A percentile compares a stretch with the other conserved stretches of the same genome.
Conservation (phyloP, 2,797 vertebrate genomes). For the Spinus olivaceus region DNA sequence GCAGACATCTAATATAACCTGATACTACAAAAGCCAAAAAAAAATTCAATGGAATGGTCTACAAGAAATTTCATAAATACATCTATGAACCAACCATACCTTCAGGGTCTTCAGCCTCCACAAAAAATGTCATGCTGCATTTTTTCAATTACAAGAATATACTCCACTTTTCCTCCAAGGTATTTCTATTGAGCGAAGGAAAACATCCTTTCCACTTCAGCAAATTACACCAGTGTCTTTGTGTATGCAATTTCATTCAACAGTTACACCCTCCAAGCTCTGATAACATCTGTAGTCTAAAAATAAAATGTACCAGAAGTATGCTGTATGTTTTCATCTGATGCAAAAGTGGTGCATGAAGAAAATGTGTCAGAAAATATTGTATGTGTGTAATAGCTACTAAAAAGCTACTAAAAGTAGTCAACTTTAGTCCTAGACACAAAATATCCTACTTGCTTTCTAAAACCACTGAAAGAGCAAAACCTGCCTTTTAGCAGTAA, state of each 20-base stretch:
- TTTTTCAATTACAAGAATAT: slow-evolving; percentile 16
- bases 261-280: background rate
- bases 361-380: background rate
- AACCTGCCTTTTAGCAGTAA: background rate
- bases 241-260: background rate
- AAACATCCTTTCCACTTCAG: background rate
- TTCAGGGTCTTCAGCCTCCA: background rate
- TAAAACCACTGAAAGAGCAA: background rate
- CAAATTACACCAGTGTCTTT: background rate
- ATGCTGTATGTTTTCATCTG: background rate
- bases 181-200: slow-evolving; percentile 4
- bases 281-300: background rate
- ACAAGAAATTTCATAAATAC: background rate
- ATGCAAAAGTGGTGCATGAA: background rate
- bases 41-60: background rate
- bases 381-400: background rate
- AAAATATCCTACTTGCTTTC: background rate
- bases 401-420: background rate
- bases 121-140: slow-evolving; percentile 1
- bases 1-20: background rate
- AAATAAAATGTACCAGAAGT: background rate
- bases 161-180: background rate
- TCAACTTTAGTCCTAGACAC: background rate
- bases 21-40: background rate
- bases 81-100: background rate